These are phyloP conservation scores for Anabacerthia variegaticeps DNA, from an alignment of 2,797 vertebrate species.

Conservation along the genomic window DNA sequence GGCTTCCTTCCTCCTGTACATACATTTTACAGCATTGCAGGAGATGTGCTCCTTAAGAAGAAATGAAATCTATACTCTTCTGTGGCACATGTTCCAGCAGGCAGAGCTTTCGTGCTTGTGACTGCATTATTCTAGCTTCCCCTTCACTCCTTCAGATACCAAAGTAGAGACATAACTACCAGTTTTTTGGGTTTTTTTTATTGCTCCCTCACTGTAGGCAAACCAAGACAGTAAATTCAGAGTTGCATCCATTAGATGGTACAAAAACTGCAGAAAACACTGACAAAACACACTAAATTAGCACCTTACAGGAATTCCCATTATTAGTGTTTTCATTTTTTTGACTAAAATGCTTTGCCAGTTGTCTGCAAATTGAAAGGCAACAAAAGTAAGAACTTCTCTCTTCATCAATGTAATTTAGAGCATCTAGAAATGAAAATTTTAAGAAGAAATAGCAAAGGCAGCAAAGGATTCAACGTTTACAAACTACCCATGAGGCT, in stretches of 20 bases:
- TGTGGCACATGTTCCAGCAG: not conserved
- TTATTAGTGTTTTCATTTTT: not conserved
- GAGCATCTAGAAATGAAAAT: not conserved
- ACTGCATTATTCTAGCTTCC: not conserved
- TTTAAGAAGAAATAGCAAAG: not conserved
- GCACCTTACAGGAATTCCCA: not conserved
- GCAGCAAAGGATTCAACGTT: not conserved
- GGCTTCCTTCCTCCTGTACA: not conserved
- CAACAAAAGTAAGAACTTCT: not conserved
- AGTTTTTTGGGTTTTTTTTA: not conserved
- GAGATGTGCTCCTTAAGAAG: not conserved
- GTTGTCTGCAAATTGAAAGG: not conserved
- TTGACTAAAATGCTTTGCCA: not conserved
- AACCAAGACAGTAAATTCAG: conserved; percentile 6
- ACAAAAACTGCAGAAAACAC: not conserved
- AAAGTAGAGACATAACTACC: not conserved
- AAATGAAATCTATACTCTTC: not conserved
- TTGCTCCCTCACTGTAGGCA: not conserved
- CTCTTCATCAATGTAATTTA: not conserved
- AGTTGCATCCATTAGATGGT: not conserved
- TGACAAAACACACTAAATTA: not conserved
- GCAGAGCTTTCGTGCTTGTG: not conserved
- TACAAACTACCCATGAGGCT: not conserved
- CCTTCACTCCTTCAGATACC: not conserved
- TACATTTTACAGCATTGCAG: not conserved